A percentile compares a stretch with the other conserved stretches of the same genome.
Conservation (phyloP, 2,113 vertebrate species). For the Camelus dromedarius region DNA sequence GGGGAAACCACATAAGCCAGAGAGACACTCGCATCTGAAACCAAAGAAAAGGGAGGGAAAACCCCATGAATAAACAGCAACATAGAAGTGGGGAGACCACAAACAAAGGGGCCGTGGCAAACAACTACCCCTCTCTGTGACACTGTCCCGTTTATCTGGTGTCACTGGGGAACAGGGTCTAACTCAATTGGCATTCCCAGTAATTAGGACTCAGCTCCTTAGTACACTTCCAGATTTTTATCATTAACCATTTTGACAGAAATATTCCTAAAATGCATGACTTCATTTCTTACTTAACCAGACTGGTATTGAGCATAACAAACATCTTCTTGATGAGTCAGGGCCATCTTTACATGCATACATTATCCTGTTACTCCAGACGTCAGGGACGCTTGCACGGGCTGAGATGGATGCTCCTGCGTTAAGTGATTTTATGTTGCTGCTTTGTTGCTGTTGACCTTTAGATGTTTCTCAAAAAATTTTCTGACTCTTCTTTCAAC, state of each 20-base stretch:
- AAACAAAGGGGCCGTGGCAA: slow-evolving; percentile 44
- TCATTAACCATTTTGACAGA: slow-evolving; percentile 39
- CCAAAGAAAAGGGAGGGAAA: slow-evolving; percentile 86
- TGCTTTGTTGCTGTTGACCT: neutral
- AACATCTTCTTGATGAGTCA: neutral
- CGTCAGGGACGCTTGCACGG: fast-evolving
- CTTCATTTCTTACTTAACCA: slow-evolving; percentile 33
- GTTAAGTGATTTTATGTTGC: neutral
- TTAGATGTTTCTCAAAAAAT: neutral
- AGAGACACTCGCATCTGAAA: slow-evolving; percentile 95
- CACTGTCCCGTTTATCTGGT: neutral
- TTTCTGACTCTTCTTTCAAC: slow-evolving; percentile 12
- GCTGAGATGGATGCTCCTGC: neutral
- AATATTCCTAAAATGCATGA: slow-evolving; percentile 52
- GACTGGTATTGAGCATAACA: neutral
- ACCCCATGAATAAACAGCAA: slow-evolving; percentile 83
- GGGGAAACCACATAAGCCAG: slow-evolving; percentile 92
- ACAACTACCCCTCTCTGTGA: neutral
- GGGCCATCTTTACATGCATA: neutral
- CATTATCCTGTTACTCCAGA: too few relatives aligned
- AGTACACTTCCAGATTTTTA: neutral
- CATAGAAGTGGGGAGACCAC: slow-evolving; percentile 65
- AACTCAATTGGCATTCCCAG: neutral
- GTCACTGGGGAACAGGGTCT: neutral
- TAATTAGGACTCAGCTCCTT: neutral